Conservation (phyloP, 2,797 vertebrate species). For the Intellagama lesueurii region DNA sequence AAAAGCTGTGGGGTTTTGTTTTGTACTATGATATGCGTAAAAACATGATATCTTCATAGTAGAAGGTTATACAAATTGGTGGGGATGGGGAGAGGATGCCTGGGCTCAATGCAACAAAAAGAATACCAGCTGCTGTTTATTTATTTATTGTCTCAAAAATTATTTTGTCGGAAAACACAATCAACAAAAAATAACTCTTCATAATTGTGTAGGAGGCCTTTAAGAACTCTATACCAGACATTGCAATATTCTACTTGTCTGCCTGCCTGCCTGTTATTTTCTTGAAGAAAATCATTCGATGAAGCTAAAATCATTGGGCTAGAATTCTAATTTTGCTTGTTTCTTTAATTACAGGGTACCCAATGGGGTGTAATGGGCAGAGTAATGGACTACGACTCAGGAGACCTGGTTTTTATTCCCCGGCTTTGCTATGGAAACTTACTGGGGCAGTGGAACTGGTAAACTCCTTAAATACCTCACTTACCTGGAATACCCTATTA, state of each 20-base stretch:
- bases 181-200: no score
- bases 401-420: no score
- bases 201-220: background rate
- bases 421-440: no score
- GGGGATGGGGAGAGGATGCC: background rate
- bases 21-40: background rate
- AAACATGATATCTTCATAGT: background rate
- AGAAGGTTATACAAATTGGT: background rate
- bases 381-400: no score
- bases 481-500: no score
- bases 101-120: background rate
- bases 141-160: background rate
- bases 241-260: no score
- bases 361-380: no score
- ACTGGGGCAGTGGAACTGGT: no score
- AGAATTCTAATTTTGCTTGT: conserved; percentile 6
- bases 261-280: no score
- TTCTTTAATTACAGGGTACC: background rate
- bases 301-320: background rate
- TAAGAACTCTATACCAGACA: no score
- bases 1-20: background rate
- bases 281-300: background rate
- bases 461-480: no score
- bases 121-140: no score
- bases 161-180: background rate